phyloP scores from a whole-genome alignment of 2,888 invertebrate species.

The Hybos culiciformis region DNA sequence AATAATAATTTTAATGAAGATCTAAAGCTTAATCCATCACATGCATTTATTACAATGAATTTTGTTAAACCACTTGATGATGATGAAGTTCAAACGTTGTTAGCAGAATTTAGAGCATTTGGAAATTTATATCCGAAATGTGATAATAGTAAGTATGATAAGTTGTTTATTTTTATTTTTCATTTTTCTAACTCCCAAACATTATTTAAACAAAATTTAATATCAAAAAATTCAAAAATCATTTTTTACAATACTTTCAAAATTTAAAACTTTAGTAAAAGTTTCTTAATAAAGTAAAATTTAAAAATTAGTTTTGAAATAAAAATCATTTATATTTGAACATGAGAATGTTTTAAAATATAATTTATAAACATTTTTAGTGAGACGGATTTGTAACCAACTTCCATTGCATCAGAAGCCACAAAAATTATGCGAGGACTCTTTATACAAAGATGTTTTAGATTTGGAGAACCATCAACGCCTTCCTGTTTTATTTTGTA shows the following conservation, averaged over 20 bases:
- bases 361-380: too few species aligned
- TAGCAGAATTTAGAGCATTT: conserved; percentile 77
- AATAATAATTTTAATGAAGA: conserved; percentile 16
- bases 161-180: too few species aligned
- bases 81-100: conserved; percentile 49
- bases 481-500: conserved; percentile 79
- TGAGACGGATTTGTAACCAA: conserved; percentile 24
- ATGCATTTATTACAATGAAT: conserved; percentile 60
- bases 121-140: conserved; percentile 51
- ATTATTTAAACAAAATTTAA: too few species aligned
- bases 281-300: too few species aligned
- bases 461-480: conserved; percentile 74
- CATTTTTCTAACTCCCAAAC: too few species aligned
- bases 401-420: conserved; percentile 24
- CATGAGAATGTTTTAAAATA: too few species aligned
- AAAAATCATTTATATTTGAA: too few species aligned
- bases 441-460: conserved; percentile 48
- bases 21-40: conserved; percentile 41
- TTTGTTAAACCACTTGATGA: conserved; percentile 52
- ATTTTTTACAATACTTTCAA: too few species aligned
- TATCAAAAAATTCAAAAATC: too few species aligned
- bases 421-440: conserved; percentile 28
- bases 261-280: too few species aligned
- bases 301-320: too few species aligned
- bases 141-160: conserved; percentile 27